Evolutionary conservation across 1,140 invertebrate genomes (phyloP), one percentile per base, ranked within the genome.

Genomic region (Mizuhopecten yessoensis): DNA sequence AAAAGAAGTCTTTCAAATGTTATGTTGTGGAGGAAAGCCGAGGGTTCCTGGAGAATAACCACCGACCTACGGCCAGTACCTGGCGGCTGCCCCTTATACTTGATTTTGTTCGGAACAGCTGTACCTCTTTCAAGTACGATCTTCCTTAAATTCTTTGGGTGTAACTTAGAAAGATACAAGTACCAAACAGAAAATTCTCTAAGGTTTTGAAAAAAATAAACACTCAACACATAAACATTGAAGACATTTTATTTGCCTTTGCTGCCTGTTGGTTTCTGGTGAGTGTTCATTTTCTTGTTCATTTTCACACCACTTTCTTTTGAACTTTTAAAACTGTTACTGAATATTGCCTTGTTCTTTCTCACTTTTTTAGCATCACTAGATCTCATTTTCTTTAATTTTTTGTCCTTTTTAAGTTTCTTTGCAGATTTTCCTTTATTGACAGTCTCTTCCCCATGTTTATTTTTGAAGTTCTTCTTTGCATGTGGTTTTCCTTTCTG

Each of bases 321-420:
- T 9, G 57, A 75, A 75, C 29, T 75, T 29, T 75, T 75, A 29
- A 75, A 75, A 75, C 57, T 75, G 57, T 29, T 17, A 29, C 57
- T 75, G 23, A 75, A 75, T 75, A 75, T 75, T 75, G 57, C 57
- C n/a, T 75, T 75, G 29, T 75, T n/a, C 29, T 75, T 75, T 29
- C 57, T 75, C 23, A 75, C 29, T 75, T 75, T 75, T 75, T 75
- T 75, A 75, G 57, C 57, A n/a, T 23, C 57, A 75, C 57, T 75
- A 29, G 57, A 75, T 29, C n/a, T 75, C 17, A 29, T 23, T n/a
- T 75, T 75, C n/a, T 75, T 75, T 0, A 75, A 29, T 75, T 29
- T n/a, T 29, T 75, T 75, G 57, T 75, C 57, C n/a, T 75, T 75
- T 75, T 75, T 75, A n/a, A 75, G 57, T 29, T 75, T 23, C 57